Base-by-base conservation (phyloP, 2,888 invertebrate genomes). In the Agonum fuliginosum region DNA sequence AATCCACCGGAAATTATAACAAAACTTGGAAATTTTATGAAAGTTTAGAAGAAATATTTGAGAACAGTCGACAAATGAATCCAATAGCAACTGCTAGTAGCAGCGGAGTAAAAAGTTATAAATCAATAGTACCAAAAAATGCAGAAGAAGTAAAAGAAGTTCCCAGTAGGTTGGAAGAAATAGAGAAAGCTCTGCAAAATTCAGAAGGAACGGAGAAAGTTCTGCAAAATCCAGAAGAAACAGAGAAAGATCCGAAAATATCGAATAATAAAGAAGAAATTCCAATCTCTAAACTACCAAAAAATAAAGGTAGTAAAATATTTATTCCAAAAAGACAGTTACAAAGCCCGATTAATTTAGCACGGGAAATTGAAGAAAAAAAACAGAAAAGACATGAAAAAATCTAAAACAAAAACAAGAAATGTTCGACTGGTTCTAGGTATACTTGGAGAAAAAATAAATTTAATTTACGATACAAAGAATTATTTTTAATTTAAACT, bases 351-450 rank as follows among this genome's bases (percentile, higher is more conserved):
- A 14, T 41, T 41, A 14, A 41, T 12, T 41, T 41, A 41, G 41
- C 41, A 12, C 41, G 14, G n/a, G 41, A 41, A 41, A 1, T 41
- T 41, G 41, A 41, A 3, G 41, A n/a, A 12, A 41, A 41, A 14
- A 41, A 1, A 6, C 41, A 41, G 41, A 41, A 41, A 14, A 41
- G 41, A 3, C 41, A 41, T 1, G 41, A 41, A 41, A 41, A 41
- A 41, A 41, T 12, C 41, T 41, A 12, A 41, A 41, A 14, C 41
- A 41, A 41, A 41, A 41, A 14, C 41, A 41, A 41, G 41, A 41
- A 14, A 41, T 41, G 41, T 41, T 41, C 41, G 41, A 41, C 41
- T 41, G 41, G 41, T 41, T 41, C 41, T 12, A 41, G 41, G 41
- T 14, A n/a, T 41, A 41, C n/a, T 41, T 41, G 14, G 41, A 41